Percentiles rank a stretch among this genome's conserved stretches.
These are phyloP conservation scores for Corythoichthys haematopterus DNA, from an alignment of 2,113 vertebrate genomes.

Conservation along the genomic window DNA sequence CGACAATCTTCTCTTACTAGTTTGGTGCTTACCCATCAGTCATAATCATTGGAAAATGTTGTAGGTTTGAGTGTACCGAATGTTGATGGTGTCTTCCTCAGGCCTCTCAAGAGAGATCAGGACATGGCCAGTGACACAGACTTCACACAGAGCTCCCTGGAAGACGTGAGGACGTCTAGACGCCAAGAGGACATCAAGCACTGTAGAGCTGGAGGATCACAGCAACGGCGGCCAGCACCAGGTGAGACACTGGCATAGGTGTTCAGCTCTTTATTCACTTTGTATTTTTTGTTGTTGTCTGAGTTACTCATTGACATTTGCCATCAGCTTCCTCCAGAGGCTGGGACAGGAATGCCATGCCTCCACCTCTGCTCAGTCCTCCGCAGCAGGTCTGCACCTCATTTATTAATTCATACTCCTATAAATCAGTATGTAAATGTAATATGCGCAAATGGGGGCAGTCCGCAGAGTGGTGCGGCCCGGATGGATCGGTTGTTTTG, in stretches of 20 bases:
- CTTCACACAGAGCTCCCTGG: constrained; percentile 76
- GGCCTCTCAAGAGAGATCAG: constrained; percentile 71
- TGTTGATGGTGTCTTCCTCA: constrained; percentile 28
- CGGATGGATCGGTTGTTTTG: constrained; percentile 78
- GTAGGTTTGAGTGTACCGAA: not conserved
- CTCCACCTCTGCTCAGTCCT: constrained; percentile 64
- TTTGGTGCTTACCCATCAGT: too few species aligned
- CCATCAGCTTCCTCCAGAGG: constrained; percentile 67
- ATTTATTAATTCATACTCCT: not conserved
- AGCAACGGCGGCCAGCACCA: constrained; percentile 45
- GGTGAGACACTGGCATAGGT: constrained; percentile 30
- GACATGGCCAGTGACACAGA: constrained; percentile 77
- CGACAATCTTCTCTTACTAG: too few species aligned
- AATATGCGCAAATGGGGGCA: constrained; percentile 19
- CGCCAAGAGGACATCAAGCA: constrained; percentile 67
- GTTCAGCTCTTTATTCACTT: too few species aligned
- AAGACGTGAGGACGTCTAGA: constrained; percentile 64
- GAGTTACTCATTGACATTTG: too few species aligned
- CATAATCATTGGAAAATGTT: too few species aligned
- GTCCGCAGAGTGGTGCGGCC: constrained; percentile 75
- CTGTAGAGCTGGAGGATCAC: constrained; percentile 47
- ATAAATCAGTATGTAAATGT: too few species aligned
- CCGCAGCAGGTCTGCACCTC: constrained; percentile 58
- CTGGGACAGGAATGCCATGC: constrained; percentile 69
- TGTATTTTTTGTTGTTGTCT: too few species aligned